phyloP scores from a whole-genome alignment of 1,140 invertebrate genomes.

The Glossosoma conforme region DNA sequence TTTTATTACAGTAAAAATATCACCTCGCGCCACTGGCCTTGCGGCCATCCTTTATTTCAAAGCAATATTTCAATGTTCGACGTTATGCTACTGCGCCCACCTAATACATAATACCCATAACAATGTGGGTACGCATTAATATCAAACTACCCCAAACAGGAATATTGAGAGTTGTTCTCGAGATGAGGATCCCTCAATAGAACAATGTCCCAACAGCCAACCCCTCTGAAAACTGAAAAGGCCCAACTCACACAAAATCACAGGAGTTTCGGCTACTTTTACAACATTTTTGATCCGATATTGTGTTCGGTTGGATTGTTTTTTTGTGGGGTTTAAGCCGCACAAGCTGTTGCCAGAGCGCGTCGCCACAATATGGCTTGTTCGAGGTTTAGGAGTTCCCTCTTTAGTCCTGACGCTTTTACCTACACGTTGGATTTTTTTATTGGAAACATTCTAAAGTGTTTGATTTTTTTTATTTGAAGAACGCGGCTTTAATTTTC shows the following conservation, averaged over 20 bases:
- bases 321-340: conserved; percentile 11
- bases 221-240: neutral
- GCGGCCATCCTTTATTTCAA: too few relatives aligned
- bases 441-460: too few relatives aligned
- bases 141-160: conserved; percentile 33
- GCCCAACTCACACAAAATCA: too few relatives aligned
- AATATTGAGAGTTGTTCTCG: conserved; percentile 28
- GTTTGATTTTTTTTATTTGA: too few relatives aligned
- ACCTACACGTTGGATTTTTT: too few relatives aligned
- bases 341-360: conserved; percentile 30
- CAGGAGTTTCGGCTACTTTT: too few relatives aligned
- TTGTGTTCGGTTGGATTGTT: conserved; percentile 12
- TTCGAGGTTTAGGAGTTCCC: conserved; percentile 18
- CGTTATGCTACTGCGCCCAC: conserved; percentile 30
- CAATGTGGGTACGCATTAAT: conserved; percentile 32
- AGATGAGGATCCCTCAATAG: conserved; percentile 2
- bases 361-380: conserved; percentile 32
- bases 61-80: conserved; percentile 32
- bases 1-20: conserved; percentile 6
- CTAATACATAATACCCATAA: too few relatives aligned
- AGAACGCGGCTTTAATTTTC: too few relatives aligned
- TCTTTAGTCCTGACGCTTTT: too few relatives aligned
- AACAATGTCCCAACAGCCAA: conserved; percentile 7
- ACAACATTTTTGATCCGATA: too few relatives aligned
- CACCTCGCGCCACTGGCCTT: conserved; percentile 2